phyloP scores from a whole-genome alignment of 2,113 vertebrate genomes.

The Neotragus moschatus region DNA sequence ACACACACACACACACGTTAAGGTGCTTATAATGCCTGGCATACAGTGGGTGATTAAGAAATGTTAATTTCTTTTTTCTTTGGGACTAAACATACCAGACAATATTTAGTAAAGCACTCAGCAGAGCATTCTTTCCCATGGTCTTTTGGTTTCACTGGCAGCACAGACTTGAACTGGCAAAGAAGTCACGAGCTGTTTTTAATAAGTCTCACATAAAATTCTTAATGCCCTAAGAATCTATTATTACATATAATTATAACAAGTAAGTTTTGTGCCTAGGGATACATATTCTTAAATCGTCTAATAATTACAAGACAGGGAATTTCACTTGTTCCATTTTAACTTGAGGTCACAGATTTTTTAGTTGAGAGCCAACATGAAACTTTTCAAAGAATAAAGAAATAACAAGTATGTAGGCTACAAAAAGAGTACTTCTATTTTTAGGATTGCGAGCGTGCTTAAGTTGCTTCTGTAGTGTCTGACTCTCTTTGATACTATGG shows the following conservation, averaged over 20 bases:
- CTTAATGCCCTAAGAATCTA: conserved; percentile 2
- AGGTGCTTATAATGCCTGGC: not conserved
- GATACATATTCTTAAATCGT: conserved; percentile 23
- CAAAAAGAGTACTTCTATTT: conserved; percentile 32
- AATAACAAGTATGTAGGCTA: not conserved
- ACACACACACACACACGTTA: not conserved
- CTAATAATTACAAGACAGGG: not conserved
- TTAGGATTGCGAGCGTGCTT: not conserved
- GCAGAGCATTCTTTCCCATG: not conserved
- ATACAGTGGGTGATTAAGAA: not conserved
- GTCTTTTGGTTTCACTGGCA: not conserved
- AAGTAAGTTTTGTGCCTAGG: not conserved
- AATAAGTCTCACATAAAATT: conserved; percentile 40
- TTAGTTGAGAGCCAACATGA: not conserved
- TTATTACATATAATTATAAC: conserved; percentile 30
- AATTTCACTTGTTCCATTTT: conserved; percentile 37
- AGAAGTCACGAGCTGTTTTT: not conserved
- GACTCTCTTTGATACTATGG: not conserved
- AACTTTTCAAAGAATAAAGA: conserved; percentile 5
- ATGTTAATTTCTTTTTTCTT: not conserved
- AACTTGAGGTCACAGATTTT: conserved; percentile 11
- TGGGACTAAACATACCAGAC: not conserved
- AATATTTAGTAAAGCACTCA: not conserved
- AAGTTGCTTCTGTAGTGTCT: not conserved
- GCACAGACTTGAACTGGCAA: not conserved